A percentile compares a stretch with the other conserved stretches of the same genome.
phyloP scores from a whole-genome alignment of 2,113 vertebrate genomes.

The Gila orcuttii region DNA sequence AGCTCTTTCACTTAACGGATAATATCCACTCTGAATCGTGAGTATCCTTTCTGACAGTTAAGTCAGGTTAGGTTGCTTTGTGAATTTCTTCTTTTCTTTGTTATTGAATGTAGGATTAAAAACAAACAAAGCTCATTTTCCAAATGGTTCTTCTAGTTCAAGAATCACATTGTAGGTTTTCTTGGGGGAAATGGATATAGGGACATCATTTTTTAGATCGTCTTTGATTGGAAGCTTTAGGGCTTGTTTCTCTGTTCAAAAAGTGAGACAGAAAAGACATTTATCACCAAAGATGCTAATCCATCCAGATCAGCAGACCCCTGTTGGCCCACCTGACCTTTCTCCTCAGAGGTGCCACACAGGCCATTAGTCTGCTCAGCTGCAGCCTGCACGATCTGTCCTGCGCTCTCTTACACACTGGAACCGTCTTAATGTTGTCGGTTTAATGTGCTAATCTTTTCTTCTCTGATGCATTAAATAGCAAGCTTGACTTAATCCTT shows the following conservation, averaged over 20 bases:
- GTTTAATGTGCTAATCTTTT: neutral
- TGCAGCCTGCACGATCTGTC: neutral
- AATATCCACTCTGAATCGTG: constrained; percentile 95
- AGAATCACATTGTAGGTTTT: neutral
- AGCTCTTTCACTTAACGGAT: constrained; percentile 92
- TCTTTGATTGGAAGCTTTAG: neutral
- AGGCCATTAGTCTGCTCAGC: constrained; percentile 67
- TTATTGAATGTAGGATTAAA: neutral
- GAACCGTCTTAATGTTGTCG: neutral
- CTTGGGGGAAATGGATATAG: neutral
- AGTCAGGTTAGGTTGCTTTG: neutral
- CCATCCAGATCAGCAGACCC: constrained; percentile 65
- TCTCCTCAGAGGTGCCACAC: constrained; percentile 63
- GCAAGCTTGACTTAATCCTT: neutral
- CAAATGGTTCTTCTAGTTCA: neutral
- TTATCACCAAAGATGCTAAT: constrained; percentile 56
- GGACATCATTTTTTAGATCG: neutral
- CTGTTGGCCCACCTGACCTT: constrained; percentile 62
- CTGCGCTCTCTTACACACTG: neutral
- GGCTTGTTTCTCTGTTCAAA: constrained; percentile 1
- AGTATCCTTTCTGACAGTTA: constrained; percentile 67
- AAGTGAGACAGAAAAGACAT: constrained; percentile 43
- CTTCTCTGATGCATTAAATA: neutral
- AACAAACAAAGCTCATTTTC: neutral
- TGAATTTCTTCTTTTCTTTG: neutral